Conservation (phyloP, 2,888 invertebrate genomes). For the Punctoribates punctum region DNA sequence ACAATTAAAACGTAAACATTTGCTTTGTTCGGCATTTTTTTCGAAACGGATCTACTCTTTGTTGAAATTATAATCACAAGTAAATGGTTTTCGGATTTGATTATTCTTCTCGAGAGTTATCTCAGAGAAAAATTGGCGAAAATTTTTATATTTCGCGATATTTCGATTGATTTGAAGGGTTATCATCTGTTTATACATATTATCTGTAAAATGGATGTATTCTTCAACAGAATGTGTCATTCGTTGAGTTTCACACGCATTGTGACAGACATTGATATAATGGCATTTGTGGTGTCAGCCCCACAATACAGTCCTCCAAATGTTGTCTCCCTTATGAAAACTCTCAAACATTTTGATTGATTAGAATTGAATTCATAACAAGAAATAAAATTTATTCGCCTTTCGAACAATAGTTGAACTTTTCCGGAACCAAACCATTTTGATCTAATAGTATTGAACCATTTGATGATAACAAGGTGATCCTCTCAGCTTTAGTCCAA, state of each 20-base stretch:
- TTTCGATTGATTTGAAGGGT: not conserved
- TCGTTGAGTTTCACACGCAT: slow-evolving; percentile 30
- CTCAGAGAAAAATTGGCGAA: too few species aligned
- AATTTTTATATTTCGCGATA: not conserved
- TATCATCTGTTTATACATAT: not conserved
- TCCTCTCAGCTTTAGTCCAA: too few species aligned
- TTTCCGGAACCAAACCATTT: not conserved
- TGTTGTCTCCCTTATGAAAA: not conserved
- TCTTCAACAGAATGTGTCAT: slow-evolving; percentile 6
- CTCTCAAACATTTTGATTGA: not conserved
- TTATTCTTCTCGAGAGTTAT: not conserved
- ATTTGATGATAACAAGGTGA: too few species aligned
- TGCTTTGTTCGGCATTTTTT: not conserved
- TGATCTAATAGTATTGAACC: not conserved
- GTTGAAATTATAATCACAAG: too few species aligned
- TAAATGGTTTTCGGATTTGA: not conserved
- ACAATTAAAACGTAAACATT: not conserved
- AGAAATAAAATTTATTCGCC: not conserved
- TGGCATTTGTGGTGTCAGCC: not conserved
- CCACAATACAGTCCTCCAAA: not conserved
- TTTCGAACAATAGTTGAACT: not conserved
- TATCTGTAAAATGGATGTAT: not conserved
- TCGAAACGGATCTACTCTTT: too few species aligned
- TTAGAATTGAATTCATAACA: not conserved
- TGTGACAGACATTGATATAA: slow-evolving; percentile 29